Base-by-base conservation (phyloP, 1,140 invertebrate genomes). In the Atta cephalotes region DNA sequence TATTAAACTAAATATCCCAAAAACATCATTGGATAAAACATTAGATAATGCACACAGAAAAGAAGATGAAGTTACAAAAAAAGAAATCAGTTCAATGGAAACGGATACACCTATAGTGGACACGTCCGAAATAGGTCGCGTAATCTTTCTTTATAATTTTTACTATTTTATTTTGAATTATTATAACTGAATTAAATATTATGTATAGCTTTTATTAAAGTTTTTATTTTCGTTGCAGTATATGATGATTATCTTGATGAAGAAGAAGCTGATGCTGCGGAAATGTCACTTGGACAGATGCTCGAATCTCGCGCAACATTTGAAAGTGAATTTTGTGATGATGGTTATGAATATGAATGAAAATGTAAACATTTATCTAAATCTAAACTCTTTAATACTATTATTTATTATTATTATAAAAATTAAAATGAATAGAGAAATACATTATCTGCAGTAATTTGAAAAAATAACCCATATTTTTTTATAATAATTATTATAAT, bases 211-310 rank as follows among this genome's bases (percentile, higher is more conserved):
- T n/a, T 70, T 53, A 62, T 60, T 62, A 51, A 51, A 0, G 79
- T 53, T 14, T 79, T 5, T 70, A 77, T 80, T 91, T 56, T 56
- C 82, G 72, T 79, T 77, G 86, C 80, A 63, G 82, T 76, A 87
- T 88, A 93, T 31, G 93, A 96, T 18, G 95, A 95, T 63, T 94
- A 95, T 60, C 89, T 95, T n/a, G 95, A 95, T 49, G 94, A 95
- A 56, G 95, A 94, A n/a, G 93, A 95, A 63, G 76, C 82, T 72
- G 94, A 95, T 68, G 79, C 91, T 12, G 93, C 94, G 25, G 95
- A 95, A 88, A 93, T 96, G 87, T 95, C 95, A 51, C 94, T 96
- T 25, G 94, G 95, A 39, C 92, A 96, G 74, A 93, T 96, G 89
- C 92, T 96, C 45, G 94, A 94, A 80, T 91, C 93, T n/a, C 74